phyloP scores from a whole-genome alignment of 2,797 vertebrate genomes.

The Champsocephalus gunnari region DNA sequence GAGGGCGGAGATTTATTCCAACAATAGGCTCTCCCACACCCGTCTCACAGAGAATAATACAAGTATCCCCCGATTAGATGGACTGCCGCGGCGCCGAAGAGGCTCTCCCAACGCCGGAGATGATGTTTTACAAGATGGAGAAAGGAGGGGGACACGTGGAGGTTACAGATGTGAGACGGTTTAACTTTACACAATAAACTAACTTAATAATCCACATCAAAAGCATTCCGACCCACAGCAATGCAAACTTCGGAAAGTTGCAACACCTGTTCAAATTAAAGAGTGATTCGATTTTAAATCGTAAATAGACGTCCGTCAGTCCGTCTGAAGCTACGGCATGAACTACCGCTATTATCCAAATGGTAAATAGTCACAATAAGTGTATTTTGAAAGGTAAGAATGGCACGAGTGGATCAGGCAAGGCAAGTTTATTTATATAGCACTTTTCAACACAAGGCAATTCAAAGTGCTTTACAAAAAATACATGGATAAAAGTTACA shows the following conservation, averaged over 20 bases:
- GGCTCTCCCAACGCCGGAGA: conserved; percentile 45
- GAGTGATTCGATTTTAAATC: too few relatives aligned
- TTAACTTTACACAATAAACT: background rate
- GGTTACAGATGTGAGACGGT: conserved; percentile 22
- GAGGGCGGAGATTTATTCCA: conserved; percentile 71
- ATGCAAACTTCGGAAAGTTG: too few relatives aligned
- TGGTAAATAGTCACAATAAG: background rate
- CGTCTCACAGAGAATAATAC: conserved; percentile 47
- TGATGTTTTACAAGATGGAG: conserved; percentile 38
- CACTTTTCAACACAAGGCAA: too few relatives aligned
- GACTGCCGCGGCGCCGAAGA: conserved; percentile 24
- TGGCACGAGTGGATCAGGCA: background rate
- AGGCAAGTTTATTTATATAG: too few relatives aligned
- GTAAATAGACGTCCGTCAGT: background rate
- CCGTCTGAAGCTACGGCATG: background rate
- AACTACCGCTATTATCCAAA: background rate
- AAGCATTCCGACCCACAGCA: too few relatives aligned
- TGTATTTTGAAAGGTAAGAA: background rate
- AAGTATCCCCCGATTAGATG: conserved; percentile 34
- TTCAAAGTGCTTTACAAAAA: too few relatives aligned
- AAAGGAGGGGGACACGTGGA: conserved; percentile 12
- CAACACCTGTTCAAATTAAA: too few relatives aligned
- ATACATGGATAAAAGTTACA: too few relatives aligned
- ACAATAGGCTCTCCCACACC: conserved; percentile 72
- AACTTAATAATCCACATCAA: too few relatives aligned